phyloP scores from a whole-genome alignment of 2,888 invertebrate genomes.

The Ditula angustiorana region DNA sequence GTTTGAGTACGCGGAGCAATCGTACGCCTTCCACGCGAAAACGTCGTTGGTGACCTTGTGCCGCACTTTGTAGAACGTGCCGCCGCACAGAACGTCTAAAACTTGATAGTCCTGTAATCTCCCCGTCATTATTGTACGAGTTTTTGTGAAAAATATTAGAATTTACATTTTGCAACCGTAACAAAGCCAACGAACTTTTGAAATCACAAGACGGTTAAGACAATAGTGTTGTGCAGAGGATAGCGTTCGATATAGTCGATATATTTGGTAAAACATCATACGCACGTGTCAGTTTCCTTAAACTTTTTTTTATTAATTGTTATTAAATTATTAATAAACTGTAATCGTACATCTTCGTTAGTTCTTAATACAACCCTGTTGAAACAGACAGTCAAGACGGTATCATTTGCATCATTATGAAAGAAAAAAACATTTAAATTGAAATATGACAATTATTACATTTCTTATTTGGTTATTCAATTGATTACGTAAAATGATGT shows the following conservation, averaged over 20 bases:
- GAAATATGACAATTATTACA: too few species aligned
- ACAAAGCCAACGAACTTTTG: conserved; percentile 75
- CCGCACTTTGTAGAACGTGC: conserved; percentile 81
- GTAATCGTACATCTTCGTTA: too few species aligned
- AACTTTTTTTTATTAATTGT: background rate
- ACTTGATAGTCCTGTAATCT: conserved; percentile 82
- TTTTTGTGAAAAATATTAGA: conserved; percentile 43
- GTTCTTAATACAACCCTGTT: too few species aligned
- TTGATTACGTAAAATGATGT: too few species aligned
- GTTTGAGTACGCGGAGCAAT: conserved; percentile 73
- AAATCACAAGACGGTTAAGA: conserved; percentile 65
- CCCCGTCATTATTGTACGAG: conserved; percentile 63
- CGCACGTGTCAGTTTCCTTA: background rate
- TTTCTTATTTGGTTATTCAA: too few species aligned
- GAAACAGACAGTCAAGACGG: too few species aligned
- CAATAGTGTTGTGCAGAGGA: conserved; percentile 58
- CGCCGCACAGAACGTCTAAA: conserved; percentile 78
- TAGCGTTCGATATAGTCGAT: conserved; percentile 10
- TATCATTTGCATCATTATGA: too few species aligned
- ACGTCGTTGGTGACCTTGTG: conserved; percentile 82
- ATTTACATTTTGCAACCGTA: conserved; percentile 75
- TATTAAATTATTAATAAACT: too few species aligned
- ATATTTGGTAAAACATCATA: background rate
- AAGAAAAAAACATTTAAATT: too few species aligned
- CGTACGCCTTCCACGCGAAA: conserved; percentile 81